Percentiles rank a stretch among this genome's conserved stretches.
Conservation (phyloP, 2,113 vertebrate genomes). For the Caranx melampygus region DNA sequence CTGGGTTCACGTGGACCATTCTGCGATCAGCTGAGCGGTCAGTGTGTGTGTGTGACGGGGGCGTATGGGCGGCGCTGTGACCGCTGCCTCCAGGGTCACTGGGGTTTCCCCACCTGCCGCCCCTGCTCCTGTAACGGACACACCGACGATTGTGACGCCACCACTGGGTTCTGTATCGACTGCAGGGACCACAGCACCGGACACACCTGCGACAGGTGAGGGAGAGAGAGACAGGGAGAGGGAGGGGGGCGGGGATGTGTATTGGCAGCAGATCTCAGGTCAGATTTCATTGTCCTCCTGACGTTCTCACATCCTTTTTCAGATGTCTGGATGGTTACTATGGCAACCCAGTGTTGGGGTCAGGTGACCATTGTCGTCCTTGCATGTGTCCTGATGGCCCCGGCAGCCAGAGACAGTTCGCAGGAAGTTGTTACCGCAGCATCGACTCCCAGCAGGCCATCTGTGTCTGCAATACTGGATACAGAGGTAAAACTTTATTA, state of each 20-base stretch:
- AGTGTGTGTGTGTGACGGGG: constrained; percentile 90
- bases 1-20: constrained; percentile 88
- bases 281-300: neutral
- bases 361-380: constrained; percentile 94
- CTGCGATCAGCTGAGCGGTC: constrained; percentile 89
- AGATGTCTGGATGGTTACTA: constrained; percentile 95
- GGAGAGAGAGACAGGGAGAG: neutral
- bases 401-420: constrained; percentile 89
- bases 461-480: constrained; percentile 90
- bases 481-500: constrained; percentile 85
- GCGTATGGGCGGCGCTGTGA: constrained; percentile 91
- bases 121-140: constrained; percentile 94
- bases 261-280: neutral
- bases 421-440: constrained; percentile 90
- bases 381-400: constrained; percentile 96
- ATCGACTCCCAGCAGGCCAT: constrained; percentile 84
- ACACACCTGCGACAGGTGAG: constrained; percentile 90
- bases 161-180: constrained; percentile 86
- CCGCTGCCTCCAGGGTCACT: constrained; percentile 90
- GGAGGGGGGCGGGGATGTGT: no score
- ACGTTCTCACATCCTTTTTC: neutral
- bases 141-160: constrained; percentile 85
- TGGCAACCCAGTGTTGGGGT: constrained; percentile 91
- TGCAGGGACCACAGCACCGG: constrained; percentile 90
- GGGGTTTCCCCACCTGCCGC: constrained; percentile 94